Base-by-base conservation (phyloP, 1,140 invertebrate genomes). In the Antheraea mylitta region DNA sequence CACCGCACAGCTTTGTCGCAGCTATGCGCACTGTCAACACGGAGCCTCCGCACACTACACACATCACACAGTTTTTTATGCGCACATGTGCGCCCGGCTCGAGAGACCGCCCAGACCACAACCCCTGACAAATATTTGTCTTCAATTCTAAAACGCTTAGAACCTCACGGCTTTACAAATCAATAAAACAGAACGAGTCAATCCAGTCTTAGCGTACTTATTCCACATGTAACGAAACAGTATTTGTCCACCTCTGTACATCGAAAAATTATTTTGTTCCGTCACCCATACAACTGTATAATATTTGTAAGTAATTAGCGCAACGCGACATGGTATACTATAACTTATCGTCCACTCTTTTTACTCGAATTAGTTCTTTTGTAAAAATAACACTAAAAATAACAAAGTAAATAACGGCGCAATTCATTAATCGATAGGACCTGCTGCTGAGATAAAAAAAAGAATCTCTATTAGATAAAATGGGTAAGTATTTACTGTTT, bases 401-500 rank as follows among this genome's bases (percentile, higher is more conserved):
- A 91, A 89, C 87, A 90, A 91, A 90, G 81, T 80, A 88, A 78
- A 73, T 92, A 92, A 92, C 88, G 87, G 88, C 85, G 85, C 79
- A 90, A 92, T 85, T 87, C 87, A 90, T 90, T 92, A 90, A 92
- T 89, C 87, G 89, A 87, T 80, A 74, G 87, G 88, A 90, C 88
- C 86, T 79, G 85, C 82, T 80, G 86, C 78, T 80, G 79, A 80
- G 84, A 77, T 79, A 85, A 90, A 91, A 90, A 90, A 88, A 75
- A 30, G 22, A 30, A 53, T 16, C 64, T 85, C 81, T 87, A 89
- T 90, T 85, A 84, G 89, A 92, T 92, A 92, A 92, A 86, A 77
- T 80, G 85, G 82, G 86, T 92, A 90, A 89, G 88, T 91, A 87
- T 92, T 92, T 92, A 92, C 88, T 83, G 84, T 85, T 91, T 90